Evolutionary conservation across 1,140 invertebrate genomes (phyloP).

Genomic region (Prorops nasuta): DNA sequence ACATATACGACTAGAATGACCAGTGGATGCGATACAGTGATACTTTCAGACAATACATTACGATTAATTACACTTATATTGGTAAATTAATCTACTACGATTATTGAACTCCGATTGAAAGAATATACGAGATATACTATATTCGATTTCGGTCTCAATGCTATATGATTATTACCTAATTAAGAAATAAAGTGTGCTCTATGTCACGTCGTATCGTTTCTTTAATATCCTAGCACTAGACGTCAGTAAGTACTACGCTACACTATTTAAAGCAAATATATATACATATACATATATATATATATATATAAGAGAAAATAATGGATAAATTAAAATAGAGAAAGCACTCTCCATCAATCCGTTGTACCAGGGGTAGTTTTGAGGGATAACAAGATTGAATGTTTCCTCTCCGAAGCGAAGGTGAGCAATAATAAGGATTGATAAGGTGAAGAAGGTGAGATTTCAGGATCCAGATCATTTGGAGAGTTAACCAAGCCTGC

Average conservation of each 20-base stretch:
- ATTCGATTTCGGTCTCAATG: slow-evolving; percentile 50
- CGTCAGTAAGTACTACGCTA: too few species aligned
- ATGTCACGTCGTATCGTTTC: slow-evolving; percentile 39
- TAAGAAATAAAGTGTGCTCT: slow-evolving; percentile 56
- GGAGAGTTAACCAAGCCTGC: slow-evolving; percentile 50
- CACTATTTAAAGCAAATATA: too few species aligned
- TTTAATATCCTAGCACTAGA: too few species aligned
- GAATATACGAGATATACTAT: slow-evolving; percentile 37
- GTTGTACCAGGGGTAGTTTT: too few species aligned
- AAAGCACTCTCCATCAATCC: too few species aligned
- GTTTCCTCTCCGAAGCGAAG: too few species aligned
- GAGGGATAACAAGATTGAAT: too few species aligned
- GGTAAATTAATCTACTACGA: slow-evolving; percentile 52
- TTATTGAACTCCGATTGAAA: slow-evolving; percentile 48
- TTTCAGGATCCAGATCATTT: slow-evolving; percentile 44
- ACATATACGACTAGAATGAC: slow-evolving; percentile 25
- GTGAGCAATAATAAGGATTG: too few species aligned
- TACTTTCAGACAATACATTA: slow-evolving; percentile 56
- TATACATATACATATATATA: too few species aligned
- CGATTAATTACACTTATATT: slow-evolving; percentile 53
- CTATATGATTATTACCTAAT: slow-evolving; percentile 55
- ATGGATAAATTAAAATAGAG: too few species aligned
- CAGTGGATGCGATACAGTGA: slow-evolving; percentile 51
- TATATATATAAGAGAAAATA: too few species aligned
- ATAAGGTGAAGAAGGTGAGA: too few species aligned